Evolutionary conservation across 2,888 invertebrate genomes (phyloP), one percentile per base, ranked within the genome.

Genomic region (Pammene fasciana): DNA sequence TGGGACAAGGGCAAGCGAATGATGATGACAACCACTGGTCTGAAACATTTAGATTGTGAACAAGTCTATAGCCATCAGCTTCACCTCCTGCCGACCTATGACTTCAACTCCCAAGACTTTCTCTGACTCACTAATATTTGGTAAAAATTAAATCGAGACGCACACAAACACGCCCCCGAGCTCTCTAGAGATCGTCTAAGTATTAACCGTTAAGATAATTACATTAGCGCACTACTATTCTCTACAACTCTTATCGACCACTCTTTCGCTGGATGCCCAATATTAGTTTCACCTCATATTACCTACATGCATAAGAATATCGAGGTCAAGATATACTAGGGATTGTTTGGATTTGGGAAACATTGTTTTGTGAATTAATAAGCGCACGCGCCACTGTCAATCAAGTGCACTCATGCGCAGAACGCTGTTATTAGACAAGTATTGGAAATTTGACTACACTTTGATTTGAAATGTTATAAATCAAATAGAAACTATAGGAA

Each of bases 141-240:
- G 45, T 54, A 64, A 67, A 72, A 62, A 70, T 57, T 64, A 59
- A 67, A 65, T 55, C 54, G 72, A 76, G 72, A 74, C 73, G 71
- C 71, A 70, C 67, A 70, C 75, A 73, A 75, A 76, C 78, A 75
- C 78, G 79, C 77, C 79, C 75, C 70, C 71, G 50, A 66, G 50
- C 71, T 65, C 71, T 73, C 71, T 75, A 72, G 70, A 76, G 81
- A 80, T 81, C 83, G 81, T 86, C 86, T 82, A 60, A 70, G 60
- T 65, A 86, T 87, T 87, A 86, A 86, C 86, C 85, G 83, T 78
- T 82, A 80, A 82, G 79, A 78, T 86, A 83, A 86, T 86, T 86
- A 86, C 85, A 82, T 83, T 84, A 84, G 81, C 72, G 71, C 71
- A 70, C 74, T 71, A 72, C 78, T 54, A 34, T 54, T 54, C 54